phyloP scores from a whole-genome alignment of 1,140 invertebrate genomes.

The Rhopalosiphum padi region DNA sequence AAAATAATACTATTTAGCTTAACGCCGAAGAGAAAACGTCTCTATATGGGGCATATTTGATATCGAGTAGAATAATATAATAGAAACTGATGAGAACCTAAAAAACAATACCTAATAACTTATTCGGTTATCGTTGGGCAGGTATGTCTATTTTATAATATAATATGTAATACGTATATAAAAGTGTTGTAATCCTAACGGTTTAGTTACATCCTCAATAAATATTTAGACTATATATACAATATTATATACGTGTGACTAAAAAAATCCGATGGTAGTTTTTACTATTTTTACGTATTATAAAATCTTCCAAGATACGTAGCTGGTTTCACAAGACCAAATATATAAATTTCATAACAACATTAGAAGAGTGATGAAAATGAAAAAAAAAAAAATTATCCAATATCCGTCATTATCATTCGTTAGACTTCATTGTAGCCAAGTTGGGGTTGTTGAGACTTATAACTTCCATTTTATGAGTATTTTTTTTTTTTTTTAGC shows the following conservation, averaged over 20 bases:
- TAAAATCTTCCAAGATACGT: background rate
- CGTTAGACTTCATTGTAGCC: background rate
- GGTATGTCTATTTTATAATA: background rate
- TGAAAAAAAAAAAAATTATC: background rate
- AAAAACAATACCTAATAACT: background rate
- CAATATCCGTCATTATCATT: background rate
- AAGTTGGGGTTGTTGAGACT: background rate
- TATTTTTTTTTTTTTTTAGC: background rate
- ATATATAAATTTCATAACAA: background rate
- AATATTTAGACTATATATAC: background rate
- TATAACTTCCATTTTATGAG: background rate
- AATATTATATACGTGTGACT: background rate
- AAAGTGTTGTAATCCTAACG: background rate
- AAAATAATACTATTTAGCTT: slow-evolving; percentile 36
- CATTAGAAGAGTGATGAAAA: background rate
- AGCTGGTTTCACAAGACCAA: background rate
- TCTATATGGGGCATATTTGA: slow-evolving; percentile 23
- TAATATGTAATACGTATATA: background rate
- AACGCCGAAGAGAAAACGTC: slow-evolving; percentile 19
- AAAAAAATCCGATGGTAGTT: background rate
- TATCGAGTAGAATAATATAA: background rate
- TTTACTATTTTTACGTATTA: background rate
- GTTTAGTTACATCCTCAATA: background rate
- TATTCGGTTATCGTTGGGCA: background rate
- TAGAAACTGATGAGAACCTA: background rate